Evolutionary conservation across 2,113 vertebrate species (phyloP).

Genomic region (Corydoras sp.): DNA sequence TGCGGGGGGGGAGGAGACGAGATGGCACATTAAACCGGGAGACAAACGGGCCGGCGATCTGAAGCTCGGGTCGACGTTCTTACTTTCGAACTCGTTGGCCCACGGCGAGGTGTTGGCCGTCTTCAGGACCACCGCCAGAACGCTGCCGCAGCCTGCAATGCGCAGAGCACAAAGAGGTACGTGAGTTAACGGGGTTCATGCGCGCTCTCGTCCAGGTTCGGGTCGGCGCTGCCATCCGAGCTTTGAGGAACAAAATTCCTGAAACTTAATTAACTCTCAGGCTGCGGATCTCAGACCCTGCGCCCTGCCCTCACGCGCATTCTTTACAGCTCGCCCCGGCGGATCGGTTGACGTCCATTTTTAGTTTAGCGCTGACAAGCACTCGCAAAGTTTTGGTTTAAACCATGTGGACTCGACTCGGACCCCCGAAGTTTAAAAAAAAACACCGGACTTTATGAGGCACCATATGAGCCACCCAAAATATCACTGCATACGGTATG

Average conservation of each 20-base stretch:
- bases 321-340: slow-evolving; percentile 29
- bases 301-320: slow-evolving; percentile 25
- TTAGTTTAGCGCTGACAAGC: slow-evolving; percentile 56
- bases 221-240: slow-evolving; percentile 23
- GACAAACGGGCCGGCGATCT: too few relatives aligned
- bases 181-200: background rate
- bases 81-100: slow-evolving; percentile 92
- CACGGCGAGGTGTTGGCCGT: slow-evolving; percentile 74
- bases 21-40: too few relatives aligned
- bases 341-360: slow-evolving; percentile 53
- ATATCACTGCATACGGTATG: too few relatives aligned
- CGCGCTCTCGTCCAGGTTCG: slow-evolving; percentile 9
- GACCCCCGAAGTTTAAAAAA: background rate
- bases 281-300: slow-evolving; percentile 3
- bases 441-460: too few relatives aligned
- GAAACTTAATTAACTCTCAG: slow-evolving; percentile 47
- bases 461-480: too few relatives aligned
- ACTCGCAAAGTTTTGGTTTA: slow-evolving; percentile 55
- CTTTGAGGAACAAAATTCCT: slow-evolving; percentile 43
- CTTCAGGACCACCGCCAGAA: slow-evolving; percentile 78
- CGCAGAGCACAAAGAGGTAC: slow-evolving; percentile 33
- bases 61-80: slow-evolving; percentile 47
- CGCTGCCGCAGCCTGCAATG: slow-evolving; percentile 73
- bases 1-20: slow-evolving; percentile 37
- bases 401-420: background rate